Evolutionary conservation across 2,113 vertebrate species (phyloP), one percentile per base, ranked within the genome.

Genomic region (Steatornis caripensis): DNA sequence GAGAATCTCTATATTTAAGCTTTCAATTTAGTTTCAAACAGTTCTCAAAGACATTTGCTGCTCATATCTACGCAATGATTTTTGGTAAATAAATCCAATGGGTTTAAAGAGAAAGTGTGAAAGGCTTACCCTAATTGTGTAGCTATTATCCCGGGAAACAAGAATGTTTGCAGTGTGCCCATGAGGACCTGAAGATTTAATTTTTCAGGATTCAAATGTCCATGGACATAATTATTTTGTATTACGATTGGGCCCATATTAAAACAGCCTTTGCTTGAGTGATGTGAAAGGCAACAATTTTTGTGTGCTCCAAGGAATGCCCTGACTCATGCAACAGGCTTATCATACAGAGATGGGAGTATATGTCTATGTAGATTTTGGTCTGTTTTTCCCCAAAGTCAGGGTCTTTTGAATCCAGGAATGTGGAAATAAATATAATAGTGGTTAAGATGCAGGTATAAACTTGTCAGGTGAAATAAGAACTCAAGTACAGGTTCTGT

Each of bases 71-170:
- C 53, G 54, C 48, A 58, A 70, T 64, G 61, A 48, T 45, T 79
- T 93, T 90, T 94, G 80, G 32, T 81, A 88, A 93, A 89, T 88
- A 80, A 91, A 89, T 93, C 72, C 54, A 62, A 39, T 30, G 83
- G 37, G 22, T 84, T 96, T 72, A 87, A 89, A 96, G 93, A 90
- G 89, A 96, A 97, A 97, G 93, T 93, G 84, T 90, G 65, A 96
- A 96, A 64, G 69, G 30, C 60, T 93, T 90, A 85, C 64, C 21
- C 27, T 94, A 83, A 89, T 95, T 54, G 69, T 32, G 34, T 53
- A 85, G 62, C 30, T 83, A 32, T 75, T 84, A 79, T 51, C 53
- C 54, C 27, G 46, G 51, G 64, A 82, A 80, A 84, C 69, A 80
- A 66, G 49, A 64, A 57, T 17, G 18, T 80, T 64, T 83, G 62